A percentile compares a stretch with the other conserved stretches of the same genome.
These are phyloP conservation scores for Plectus sambesii DNA, from an alignment of 1,140 invertebrate species.

Conservation along the genomic window DNA sequence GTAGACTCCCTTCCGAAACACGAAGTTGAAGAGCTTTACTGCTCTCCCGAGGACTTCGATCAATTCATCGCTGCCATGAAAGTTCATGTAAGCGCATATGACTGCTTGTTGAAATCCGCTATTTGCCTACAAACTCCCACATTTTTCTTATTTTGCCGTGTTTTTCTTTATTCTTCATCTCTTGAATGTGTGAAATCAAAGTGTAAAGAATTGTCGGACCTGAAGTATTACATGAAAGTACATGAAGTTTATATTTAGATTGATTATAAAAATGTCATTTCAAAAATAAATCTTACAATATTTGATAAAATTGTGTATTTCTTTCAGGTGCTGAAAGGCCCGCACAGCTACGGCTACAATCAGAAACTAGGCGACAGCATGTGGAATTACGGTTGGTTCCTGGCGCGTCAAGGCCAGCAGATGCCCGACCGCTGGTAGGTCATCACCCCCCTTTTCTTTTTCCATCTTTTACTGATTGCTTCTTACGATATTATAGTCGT, in stretches of 20 bases:
- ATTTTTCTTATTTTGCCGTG: too few relatives aligned
- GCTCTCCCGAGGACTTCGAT: conserved; percentile 28
- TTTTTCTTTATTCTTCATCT: too few relatives aligned
- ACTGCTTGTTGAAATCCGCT: conserved; percentile 6
- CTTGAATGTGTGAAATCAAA: too few relatives aligned
- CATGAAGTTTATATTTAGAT: conserved; percentile 18
- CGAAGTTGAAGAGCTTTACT: conserved; percentile 41
- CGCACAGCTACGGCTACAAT: conserved; percentile 36
- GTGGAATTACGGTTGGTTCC: conserved; percentile 9
- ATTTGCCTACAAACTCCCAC: not conserved
- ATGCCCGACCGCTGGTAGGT: conserved; percentile 38
- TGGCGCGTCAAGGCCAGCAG: conserved; percentile 14
- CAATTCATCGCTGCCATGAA: conserved; percentile 39
- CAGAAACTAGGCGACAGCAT: conserved; percentile 25
- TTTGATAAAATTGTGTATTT: too few relatives aligned
- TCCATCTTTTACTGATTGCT: too few relatives aligned
- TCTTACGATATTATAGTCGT: too few relatives aligned
- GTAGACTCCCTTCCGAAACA: conserved; percentile 21
- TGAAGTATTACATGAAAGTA: not conserved
- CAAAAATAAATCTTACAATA: too few relatives aligned
- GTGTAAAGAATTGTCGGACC: too few relatives aligned
- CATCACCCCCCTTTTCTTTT: too few relatives aligned
- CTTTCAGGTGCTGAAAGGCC: conserved; percentile 37
- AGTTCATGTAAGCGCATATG: conserved; percentile 26
- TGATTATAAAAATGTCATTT: conserved; percentile 8